These are phyloP conservation scores for Pollenia amentaria DNA, from an alignment of 2,888 invertebrate species.

Conservation along the genomic window DNA sequence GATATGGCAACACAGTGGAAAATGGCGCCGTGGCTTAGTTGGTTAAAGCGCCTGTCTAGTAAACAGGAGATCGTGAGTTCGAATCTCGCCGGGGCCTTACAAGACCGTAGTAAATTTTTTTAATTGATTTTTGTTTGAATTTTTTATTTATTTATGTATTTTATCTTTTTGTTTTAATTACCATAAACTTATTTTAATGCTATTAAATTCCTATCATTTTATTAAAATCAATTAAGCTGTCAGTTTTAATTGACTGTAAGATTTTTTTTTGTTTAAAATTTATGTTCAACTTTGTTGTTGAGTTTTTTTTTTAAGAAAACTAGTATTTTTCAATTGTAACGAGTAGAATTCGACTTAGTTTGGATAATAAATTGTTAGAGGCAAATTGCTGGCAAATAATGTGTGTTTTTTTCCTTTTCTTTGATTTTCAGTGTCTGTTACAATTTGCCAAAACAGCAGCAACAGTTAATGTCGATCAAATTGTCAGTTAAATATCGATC, in stretches of 20 bases:
- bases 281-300: conserved; percentile 39
- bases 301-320: conserved; percentile 26
- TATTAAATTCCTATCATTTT: conserved; percentile 73
- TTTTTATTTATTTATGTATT: conserved; percentile 9
- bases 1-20: no score
- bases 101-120: not conserved
- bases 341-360: conserved; percentile 29
- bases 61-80: conserved; percentile 81
- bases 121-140: not conserved
- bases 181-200: conserved; percentile 75
- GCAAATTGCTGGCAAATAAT: conserved; percentile 61
- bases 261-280: conserved; percentile 10
- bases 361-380: conserved; percentile 51
- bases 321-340: conserved; percentile 16
- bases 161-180: conserved; percentile 20
- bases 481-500: conserved; percentile 81
- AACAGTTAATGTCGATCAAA: conserved; percentile 82
- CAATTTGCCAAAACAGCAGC: conserved; percentile 78
- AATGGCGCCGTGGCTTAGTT: conserved; percentile 80
- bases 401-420: conserved; percentile 15
- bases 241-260: conserved; percentile 77
- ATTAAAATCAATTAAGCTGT: conserved; percentile 81
- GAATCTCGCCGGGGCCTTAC: conserved; percentile 79
- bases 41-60: conserved; percentile 81
- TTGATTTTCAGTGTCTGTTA: conserved; percentile 32